Percentiles rank a stretch among this genome's conserved stretches.
Evolutionary conservation across 2,113 vertebrate species (phyloP).

Genomic region (Centrocercus urophasianus): DNA sequence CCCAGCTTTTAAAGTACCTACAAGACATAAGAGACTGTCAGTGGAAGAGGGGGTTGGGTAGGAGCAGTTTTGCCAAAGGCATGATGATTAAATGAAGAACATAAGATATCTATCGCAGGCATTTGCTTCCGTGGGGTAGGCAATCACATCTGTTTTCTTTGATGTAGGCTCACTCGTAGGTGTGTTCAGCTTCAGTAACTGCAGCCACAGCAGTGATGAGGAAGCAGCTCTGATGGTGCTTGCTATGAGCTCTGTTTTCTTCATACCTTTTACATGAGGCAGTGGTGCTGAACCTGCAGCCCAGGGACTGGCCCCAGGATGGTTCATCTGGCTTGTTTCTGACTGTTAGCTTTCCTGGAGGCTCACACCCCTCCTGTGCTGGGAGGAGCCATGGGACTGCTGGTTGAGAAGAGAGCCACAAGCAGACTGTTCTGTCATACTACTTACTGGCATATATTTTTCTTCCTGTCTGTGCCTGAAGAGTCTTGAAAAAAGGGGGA

Average conservation of each 20-base stretch:
- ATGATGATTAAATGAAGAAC: constrained; percentile 28
- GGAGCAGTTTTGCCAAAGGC: constrained; percentile 41
- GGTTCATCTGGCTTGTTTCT: not conserved
- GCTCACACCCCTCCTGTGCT: not conserved
- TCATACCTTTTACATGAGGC: not conserved
- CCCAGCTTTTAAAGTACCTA: constrained; percentile 41
- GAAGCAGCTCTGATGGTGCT: not conserved
- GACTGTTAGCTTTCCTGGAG: not conserved
- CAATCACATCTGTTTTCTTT: constrained; percentile 5
- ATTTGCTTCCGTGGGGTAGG: constrained; percentile 25
- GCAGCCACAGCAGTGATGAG: not conserved
- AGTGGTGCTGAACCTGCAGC: not conserved
- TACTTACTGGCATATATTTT: not conserved
- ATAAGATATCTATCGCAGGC: constrained; percentile 14
- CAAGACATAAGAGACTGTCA: constrained; percentile 8
- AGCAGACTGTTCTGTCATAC: not conserved
- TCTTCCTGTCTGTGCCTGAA: not conserved
- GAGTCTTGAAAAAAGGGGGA: not conserved
- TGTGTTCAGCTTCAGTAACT: not conserved
- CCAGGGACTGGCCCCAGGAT: not conserved
- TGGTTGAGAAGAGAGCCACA: not conserved
- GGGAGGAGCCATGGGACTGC: not conserved
- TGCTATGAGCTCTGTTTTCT: not conserved
- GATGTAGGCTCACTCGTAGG: not conserved
- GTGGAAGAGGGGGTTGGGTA: not conserved